A percentile compares a stretch with the other conserved stretches of the same genome.
These are phyloP conservation scores for Xerus inauris DNA, from an alignment of 2,113 vertebrate species.

Conservation along the genomic window DNA sequence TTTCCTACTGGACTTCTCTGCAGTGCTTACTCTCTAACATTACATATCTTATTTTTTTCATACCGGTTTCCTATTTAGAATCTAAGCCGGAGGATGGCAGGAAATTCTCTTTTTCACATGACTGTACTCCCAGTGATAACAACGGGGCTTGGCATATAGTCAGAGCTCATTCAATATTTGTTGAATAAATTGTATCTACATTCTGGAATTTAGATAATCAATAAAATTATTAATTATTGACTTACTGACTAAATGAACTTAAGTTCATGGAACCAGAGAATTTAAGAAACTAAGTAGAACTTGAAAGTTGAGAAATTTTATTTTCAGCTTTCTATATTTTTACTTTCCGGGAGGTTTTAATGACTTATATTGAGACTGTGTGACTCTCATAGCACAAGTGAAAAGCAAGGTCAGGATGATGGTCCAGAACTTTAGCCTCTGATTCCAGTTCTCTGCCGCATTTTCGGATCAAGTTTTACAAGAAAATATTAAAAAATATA, in stretches of 20 bases:
- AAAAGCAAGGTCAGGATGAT: not conserved
- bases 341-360: not conserved
- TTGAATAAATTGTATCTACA: not conserved
- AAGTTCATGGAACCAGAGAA: not conserved
- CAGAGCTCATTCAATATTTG: not conserved
- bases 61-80: not conserved
- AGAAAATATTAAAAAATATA: not conserved
- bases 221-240: not conserved
- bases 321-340: slow-evolving; percentile 19
- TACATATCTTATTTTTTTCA: not conserved
- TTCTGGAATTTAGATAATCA: not conserved
- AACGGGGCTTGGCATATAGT: not conserved
- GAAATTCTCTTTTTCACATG: not conserved
- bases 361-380: not conserved
- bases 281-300: not conserved
- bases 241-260: not conserved
- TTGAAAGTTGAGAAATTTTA: not conserved
- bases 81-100: not conserved
- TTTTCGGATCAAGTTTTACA: not conserved
- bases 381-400: not conserved
- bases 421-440: not conserved
- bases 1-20: not conserved
- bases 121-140: not conserved
- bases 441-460: not conserved
- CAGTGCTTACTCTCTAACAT: not conserved